Evolutionary conservation across 2,797 vertebrate species (phyloP).

Genomic region (Arremon brunneinucha): DNA sequence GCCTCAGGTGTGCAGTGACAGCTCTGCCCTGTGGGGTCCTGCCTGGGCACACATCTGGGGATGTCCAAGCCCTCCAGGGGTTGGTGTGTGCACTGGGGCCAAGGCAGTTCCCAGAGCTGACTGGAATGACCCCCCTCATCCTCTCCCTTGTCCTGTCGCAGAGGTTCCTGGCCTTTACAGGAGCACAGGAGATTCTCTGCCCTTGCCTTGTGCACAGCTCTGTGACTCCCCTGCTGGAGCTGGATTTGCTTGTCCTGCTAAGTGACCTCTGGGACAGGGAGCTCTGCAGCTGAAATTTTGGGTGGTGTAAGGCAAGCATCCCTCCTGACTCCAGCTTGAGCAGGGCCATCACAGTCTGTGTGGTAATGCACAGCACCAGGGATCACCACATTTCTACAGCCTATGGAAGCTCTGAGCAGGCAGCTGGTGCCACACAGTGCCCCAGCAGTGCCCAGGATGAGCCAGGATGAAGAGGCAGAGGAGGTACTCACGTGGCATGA

Average conservation of each 20-base stretch:
- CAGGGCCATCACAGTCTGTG: not conserved
- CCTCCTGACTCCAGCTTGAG: not conserved
- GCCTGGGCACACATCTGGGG: not conserved
- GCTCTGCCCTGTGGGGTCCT: not conserved
- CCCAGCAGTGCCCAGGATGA: not conserved
- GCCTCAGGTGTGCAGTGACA: not conserved
- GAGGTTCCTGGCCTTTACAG: not conserved
- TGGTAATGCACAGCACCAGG: not conserved
- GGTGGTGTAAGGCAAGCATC: not conserved
- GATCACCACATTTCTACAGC: not conserved
- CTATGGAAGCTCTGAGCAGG: not conserved
- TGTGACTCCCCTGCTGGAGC: not conserved
- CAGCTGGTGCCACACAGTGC: not conserved
- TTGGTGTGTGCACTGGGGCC: not conserved
- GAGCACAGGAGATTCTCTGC: not conserved
- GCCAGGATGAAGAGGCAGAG: not conserved
- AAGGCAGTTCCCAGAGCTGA: not conserved
- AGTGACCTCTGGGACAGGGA: not conserved
- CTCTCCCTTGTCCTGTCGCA: not conserved
- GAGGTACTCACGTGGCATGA: constrained; percentile 93
- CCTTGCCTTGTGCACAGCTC: not conserved
- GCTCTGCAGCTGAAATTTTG: not conserved
- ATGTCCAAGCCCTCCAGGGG: not conserved
- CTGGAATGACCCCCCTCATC: not conserved
- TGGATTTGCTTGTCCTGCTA: not conserved